A percentile compares a stretch with the other conserved stretches of the same genome.
These are phyloP conservation scores for Amblyjoppa fuscipennis DNA, from an alignment of 2,888 invertebrate species.

Conservation along the genomic window DNA sequence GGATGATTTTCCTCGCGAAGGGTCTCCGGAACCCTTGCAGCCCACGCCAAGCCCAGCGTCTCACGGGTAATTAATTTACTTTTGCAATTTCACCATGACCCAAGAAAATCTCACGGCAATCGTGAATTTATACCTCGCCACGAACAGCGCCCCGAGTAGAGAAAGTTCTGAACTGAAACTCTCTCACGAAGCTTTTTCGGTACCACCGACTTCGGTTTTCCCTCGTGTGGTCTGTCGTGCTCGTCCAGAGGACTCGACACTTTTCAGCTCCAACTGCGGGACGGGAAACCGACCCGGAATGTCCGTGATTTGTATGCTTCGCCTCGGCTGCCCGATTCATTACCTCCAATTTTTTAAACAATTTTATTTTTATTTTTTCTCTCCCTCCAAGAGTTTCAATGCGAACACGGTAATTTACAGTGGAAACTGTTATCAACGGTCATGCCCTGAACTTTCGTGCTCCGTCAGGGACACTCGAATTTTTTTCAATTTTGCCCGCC, in stretches of 20 bases:
- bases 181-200: slow-evolving; percentile 7
- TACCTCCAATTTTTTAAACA: background rate
- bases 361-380: background rate
- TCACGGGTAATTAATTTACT: slow-evolving; percentile 82
- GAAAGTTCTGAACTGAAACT: slow-evolving; percentile 16
- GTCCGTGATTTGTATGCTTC: slow-evolving; percentile 53
- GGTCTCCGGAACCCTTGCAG: slow-evolving; percentile 51
- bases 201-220: slow-evolving; percentile 7
- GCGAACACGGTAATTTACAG: slow-evolving; percentile 4
- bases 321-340: slow-evolving; percentile 15
- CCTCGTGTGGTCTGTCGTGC: slow-evolving; percentile 18
- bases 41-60: slow-evolving; percentile 64
- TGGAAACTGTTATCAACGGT: slow-evolving; percentile 22
- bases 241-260: slow-evolving; percentile 3
- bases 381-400: background rate
- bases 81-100: slow-evolving; percentile 77
- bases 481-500: background rate
- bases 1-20: slow-evolving; percentile 68
- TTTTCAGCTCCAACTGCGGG: slow-evolving; percentile 19
- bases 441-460: background rate
- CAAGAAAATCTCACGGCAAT: slow-evolving; percentile 74
- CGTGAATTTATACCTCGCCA: slow-evolving; percentile 70
- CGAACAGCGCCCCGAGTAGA: slow-evolving; percentile 14
- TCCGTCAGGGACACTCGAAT: background rate
- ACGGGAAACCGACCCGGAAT: slow-evolving; percentile 46